phyloP scores from a whole-genome alignment of 2,797 vertebrate genomes.

The Dipus sagitta region DNA sequence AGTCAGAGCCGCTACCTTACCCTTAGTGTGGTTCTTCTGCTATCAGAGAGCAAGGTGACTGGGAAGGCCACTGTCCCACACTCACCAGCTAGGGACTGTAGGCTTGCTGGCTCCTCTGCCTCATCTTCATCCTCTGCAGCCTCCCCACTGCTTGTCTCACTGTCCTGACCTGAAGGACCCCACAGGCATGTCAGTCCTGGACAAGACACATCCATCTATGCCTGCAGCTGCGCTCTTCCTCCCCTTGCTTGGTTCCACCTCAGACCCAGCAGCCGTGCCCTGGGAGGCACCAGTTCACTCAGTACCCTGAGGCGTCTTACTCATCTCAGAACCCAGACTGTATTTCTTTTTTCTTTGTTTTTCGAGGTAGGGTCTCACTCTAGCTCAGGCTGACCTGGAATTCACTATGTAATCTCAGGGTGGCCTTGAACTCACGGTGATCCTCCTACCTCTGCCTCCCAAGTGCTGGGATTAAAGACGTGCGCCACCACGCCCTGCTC shows the following conservation, averaged over 20 bases:
- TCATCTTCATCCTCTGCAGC: not conserved
- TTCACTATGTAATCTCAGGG: no score
- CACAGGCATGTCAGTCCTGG: not conserved
- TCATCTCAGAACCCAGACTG: not conserved
- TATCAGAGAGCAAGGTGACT: not conserved
- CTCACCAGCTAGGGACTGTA: conserved; percentile 48
- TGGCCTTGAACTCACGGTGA: no score
- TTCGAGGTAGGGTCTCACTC: no score
- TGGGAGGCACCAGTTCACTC: not conserved
- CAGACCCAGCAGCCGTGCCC: not conserved
- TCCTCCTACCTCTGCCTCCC: no score
- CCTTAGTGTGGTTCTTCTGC: not conserved
- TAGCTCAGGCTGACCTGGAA: no score
- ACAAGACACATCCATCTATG: fast-evolving
- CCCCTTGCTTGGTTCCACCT: not conserved
- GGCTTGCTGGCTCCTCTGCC: not conserved
- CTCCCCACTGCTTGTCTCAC: conserved; percentile 41
- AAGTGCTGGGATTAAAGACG: no score
- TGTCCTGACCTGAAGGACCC: conserved; percentile 61
- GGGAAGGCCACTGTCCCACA: not conserved
- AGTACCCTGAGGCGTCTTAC: not conserved
- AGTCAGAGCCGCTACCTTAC: not conserved
- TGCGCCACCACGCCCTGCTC: no score
- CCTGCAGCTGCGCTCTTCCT: fast-evolving
- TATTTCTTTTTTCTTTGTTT: no score